Evolutionary conservation across 2,113 vertebrate species (phyloP).

Genomic region (Microtus oregoni): DNA sequence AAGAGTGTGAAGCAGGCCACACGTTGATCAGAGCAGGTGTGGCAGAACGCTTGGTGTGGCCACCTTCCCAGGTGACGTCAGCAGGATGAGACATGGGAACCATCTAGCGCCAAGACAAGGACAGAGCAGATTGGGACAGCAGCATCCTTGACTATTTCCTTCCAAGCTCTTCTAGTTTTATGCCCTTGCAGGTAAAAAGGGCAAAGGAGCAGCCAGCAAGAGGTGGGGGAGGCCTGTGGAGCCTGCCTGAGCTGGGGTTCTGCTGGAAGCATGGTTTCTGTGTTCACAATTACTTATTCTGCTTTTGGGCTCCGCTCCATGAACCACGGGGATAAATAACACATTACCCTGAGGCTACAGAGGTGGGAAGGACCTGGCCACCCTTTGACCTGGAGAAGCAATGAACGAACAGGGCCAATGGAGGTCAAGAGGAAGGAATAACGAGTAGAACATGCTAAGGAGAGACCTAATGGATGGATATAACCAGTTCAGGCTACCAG

Average conservation of each 20-base stretch:
- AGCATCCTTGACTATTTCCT: neutral
- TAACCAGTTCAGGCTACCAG: neutral
- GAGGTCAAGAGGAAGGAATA: neutral
- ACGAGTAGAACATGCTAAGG: neutral
- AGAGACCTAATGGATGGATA: too few relatives aligned
- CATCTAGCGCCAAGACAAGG: neutral
- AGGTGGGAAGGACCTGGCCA: neutral
- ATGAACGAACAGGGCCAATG: neutral
- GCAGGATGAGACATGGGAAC: neutral
- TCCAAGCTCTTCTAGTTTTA: too few relatives aligned
- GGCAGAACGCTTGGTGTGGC: neutral
- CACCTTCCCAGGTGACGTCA: accelerated
- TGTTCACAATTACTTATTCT: neutral
- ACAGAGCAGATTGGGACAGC: too few relatives aligned
- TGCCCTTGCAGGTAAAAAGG: neutral
- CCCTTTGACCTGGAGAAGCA: neutral
- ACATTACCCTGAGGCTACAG: neutral
- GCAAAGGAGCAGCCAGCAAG: neutral
- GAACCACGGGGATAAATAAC: neutral
- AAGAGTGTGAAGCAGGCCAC: neutral
- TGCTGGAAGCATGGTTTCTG: neutral
- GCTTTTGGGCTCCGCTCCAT: too few relatives aligned
- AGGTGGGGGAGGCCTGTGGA: too few relatives aligned
- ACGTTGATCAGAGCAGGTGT: accelerated
- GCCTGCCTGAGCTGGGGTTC: neutral